Evolutionary conservation across 2,797 vertebrate genomes (phyloP).

Genomic region (Pangasius krempfi): DNA sequence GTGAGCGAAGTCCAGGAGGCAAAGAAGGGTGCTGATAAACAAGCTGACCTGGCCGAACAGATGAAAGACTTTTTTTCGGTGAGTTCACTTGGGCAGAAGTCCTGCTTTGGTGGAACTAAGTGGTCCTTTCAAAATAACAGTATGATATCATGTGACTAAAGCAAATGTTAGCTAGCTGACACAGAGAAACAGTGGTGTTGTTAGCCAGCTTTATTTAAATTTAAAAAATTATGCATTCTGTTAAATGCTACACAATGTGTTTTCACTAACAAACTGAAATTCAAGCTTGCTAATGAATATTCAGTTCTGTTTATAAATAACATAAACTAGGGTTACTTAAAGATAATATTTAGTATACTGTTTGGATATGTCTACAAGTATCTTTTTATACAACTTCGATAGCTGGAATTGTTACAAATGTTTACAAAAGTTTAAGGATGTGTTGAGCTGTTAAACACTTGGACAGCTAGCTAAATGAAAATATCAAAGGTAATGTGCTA

Average conservation of each 20-base stretch:
- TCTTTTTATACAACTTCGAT: not conserved
- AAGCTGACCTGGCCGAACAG: conserved; percentile 73
- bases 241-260: not conserved
- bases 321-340: not conserved
- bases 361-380: not conserved
- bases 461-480: not conserved
- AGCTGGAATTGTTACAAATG: not conserved
- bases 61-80: conserved; percentile 78
- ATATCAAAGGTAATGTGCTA: not conserved
- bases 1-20: conserved; percentile 68
- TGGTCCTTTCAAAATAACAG: not conserved
- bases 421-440: not conserved
- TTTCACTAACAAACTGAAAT: not conserved
- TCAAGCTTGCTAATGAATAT: not conserved
- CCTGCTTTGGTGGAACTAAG: not conserved
- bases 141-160: not conserved
- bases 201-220: too few relatives aligned
- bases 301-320: too few relatives aligned
- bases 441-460: not conserved
- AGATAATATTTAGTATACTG: not conserved
- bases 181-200: not conserved
- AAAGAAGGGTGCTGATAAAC: conserved; percentile 63
- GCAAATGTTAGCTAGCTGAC: not conserved
- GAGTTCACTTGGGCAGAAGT: conserved; percentile 5
- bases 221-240: too few relatives aligned